Percentiles rank a stretch among this genome's conserved stretches.
Evolutionary conservation across 2,888 invertebrate species (phyloP).

Genomic region (Ornithoptera alexandrae): DNA sequence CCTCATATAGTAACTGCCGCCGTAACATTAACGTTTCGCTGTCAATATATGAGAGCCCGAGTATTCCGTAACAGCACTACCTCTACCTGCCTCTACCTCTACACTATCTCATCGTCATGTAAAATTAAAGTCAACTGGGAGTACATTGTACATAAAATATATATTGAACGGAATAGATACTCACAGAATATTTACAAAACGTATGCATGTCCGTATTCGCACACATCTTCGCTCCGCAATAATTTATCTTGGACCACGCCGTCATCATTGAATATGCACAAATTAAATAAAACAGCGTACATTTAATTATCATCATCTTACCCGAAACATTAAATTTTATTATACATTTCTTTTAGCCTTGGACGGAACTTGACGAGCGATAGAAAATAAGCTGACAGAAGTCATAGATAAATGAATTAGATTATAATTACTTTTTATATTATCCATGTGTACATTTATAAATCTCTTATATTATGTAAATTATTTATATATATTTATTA

Average conservation of each 20-base stretch:
- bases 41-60: too few relatives aligned
- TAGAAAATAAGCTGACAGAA: slow-evolving; percentile 12
- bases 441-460: neutral
- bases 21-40: too few relatives aligned
- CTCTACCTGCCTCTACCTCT: too few relatives aligned
- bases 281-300: slow-evolving; percentile 29
- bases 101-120: too few relatives aligned
- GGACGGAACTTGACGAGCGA: slow-evolving; percentile 2
- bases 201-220: slow-evolving; percentile 56
- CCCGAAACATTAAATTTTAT: slow-evolving; percentile 45
- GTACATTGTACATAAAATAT: too few relatives aligned
- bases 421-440: neutral
- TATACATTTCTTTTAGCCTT: slow-evolving; percentile 31
- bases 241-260: slow-evolving; percentile 44
- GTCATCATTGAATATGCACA: neutral
- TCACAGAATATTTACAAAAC: slow-evolving; percentile 61
- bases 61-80: too few relatives aligned
- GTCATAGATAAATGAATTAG: neutral
- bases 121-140: too few relatives aligned
- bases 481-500: too few relatives aligned
- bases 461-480: too few relatives aligned
- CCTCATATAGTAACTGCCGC: too few relatives aligned
- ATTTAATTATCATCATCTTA: slow-evolving; percentile 43
- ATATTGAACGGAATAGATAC: slow-evolving; percentile 35
- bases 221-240: slow-evolving; percentile 67